A percentile compares a stretch with the other conserved stretches of the same genome.
Evolutionary conservation across 2,888 invertebrate genomes (phyloP).

Genomic region (Megamerina dolium): DNA sequence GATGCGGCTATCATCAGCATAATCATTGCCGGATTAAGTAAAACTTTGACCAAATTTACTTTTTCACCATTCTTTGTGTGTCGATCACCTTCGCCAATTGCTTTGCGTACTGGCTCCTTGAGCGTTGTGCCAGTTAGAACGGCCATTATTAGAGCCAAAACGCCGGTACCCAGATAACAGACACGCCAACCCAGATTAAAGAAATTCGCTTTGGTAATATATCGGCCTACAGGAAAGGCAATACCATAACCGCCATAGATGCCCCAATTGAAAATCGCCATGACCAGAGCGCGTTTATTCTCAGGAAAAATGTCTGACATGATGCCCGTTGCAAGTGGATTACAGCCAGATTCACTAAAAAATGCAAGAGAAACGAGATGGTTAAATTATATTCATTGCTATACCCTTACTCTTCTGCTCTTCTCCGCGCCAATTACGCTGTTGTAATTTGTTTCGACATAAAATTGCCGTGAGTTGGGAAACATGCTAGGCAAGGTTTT

Average conservation of each 20-base stretch:
- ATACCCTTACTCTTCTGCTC: background rate
- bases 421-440: no score
- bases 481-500: no score
- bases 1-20: constrained; percentile 81
- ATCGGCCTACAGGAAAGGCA: constrained; percentile 85
- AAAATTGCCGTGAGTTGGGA: no score
- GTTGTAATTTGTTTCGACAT: no score
- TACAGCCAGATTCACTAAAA: constrained; percentile 74
- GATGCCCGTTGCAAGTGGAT: constrained; percentile 79
- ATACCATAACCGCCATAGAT: constrained; percentile 92
- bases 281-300: constrained; percentile 75
- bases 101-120: constrained; percentile 68
- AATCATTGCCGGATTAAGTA: constrained; percentile 70
- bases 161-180: constrained; percentile 74
- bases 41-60: constrained; percentile 67
- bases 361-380: background rate
- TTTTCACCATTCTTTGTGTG: constrained; percentile 52
- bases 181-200: constrained; percentile 78
- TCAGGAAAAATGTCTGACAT: constrained; percentile 76
- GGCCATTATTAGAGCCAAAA: constrained; percentile 67
- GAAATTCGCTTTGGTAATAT: constrained; percentile 67
- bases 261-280: constrained; percentile 94
- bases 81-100: constrained; percentile 61
- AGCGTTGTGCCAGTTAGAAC: constrained; percentile 68
- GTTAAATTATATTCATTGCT: background rate